Evolutionary conservation across 2,888 invertebrate genomes (phyloP).

Genomic region (Lapara coniferarum): DNA sequence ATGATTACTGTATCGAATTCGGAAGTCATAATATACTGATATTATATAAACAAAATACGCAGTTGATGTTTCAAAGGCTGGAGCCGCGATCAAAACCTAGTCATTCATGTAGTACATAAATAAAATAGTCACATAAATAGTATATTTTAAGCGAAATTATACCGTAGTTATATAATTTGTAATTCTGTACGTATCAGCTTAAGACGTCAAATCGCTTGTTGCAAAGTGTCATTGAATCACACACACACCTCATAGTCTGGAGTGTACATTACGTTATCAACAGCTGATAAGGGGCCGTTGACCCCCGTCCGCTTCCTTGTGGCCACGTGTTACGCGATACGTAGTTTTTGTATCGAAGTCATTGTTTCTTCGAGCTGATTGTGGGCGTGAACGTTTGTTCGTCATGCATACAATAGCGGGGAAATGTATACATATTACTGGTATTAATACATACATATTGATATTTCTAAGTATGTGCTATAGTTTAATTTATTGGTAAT

Average conservation of each 20-base stretch:
- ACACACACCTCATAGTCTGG: slow-evolving; percentile 22
- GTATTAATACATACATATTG: too few species aligned
- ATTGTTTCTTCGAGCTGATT: slow-evolving; percentile 18
- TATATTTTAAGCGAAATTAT: too few species aligned
- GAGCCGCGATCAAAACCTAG: too few species aligned
- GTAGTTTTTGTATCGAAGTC: slow-evolving; percentile 26
- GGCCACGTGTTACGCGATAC: slow-evolving; percentile 45
- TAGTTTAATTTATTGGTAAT: not conserved
- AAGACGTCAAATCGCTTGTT: not conserved
- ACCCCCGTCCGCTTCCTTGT: slow-evolving; percentile 59
- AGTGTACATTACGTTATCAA: slow-evolving; percentile 61
- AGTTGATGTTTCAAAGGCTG: too few species aligned
- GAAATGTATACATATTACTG: too few species aligned
- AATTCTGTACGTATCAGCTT: not conserved
- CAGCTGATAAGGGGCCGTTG: slow-evolving; percentile 62
- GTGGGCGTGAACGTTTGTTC: not conserved
- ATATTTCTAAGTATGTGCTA: too few species aligned
- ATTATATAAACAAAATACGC: too few species aligned
- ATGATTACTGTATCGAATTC: too few species aligned
- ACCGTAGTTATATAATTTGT: too few species aligned
- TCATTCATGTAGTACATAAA: too few species aligned
- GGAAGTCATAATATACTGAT: too few species aligned
- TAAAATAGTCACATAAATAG: too few species aligned
- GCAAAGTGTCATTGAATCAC: slow-evolving; percentile 19
- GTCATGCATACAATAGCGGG: not conserved